phyloP scores from a whole-genome alignment of 92 coral and sea anemone genomes.

The Pocillopora meandrina region DNA sequence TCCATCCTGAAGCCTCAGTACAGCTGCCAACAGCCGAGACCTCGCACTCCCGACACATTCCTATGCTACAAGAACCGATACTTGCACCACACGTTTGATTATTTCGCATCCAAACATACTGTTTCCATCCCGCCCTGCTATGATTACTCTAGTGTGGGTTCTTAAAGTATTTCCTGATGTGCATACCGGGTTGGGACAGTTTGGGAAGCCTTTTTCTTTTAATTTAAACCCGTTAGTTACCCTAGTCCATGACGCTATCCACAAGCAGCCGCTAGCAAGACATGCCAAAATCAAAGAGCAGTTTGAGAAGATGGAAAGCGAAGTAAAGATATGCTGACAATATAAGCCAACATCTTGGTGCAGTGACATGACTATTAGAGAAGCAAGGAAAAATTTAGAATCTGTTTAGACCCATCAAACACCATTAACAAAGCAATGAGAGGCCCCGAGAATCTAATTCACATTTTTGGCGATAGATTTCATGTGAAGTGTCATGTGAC shows the following conservation, averaged over 20 bases:
- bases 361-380: background rate
- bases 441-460: conserved; percentile 49
- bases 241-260: conserved; percentile 15
- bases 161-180: conserved; percentile 12
- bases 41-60: too few relatives aligned
- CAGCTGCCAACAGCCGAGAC: too few relatives aligned
- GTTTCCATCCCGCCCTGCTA: conserved; percentile 19
- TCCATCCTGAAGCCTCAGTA: too few relatives aligned
- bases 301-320: conserved; percentile 3
- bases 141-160: conserved; percentile 12
- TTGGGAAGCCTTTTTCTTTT: conserved; percentile 33
- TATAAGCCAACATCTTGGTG: conserved; percentile 24
- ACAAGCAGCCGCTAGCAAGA: too few relatives aligned
- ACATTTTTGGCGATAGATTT: too few relatives aligned
- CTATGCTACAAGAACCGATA: conserved; percentile 2
- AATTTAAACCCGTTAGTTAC: conserved; percentile 26
- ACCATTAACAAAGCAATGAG: conserved; percentile 44
- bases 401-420: conserved; percentile 43
- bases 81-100: conserved; percentile 31
- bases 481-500: too few relatives aligned
- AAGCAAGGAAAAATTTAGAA: conserved; percentile 46
- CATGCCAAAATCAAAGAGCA: background rate
- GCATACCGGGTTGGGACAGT: conserved; percentile 12
- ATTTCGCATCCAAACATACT: conserved; percentile 19
- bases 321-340: conserved; percentile 19